phyloP scores from a whole-genome alignment of 1,140 invertebrate genomes.

The Spodoptera frugiperda region DNA sequence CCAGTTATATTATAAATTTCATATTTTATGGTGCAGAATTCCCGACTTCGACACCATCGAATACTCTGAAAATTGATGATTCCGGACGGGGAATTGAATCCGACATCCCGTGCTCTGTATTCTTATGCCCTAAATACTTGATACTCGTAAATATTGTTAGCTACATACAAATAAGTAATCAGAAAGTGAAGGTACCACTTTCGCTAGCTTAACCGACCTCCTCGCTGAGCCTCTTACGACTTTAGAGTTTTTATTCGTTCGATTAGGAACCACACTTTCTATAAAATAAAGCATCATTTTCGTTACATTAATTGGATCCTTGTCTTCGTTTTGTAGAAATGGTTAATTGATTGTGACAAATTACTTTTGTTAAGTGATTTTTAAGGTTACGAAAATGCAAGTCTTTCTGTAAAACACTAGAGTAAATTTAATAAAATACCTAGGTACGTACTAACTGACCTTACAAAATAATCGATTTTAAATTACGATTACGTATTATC shows the following conservation, averaged over 20 bases:
- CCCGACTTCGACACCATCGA: too few species aligned
- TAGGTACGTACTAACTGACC: too few species aligned
- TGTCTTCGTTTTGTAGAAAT: neutral
- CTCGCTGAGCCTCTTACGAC: conserved; percentile 32
- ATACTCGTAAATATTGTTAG: conserved; percentile 23
- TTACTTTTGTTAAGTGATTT: neutral
- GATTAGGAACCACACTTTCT: conserved; percentile 46
- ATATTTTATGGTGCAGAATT: too few species aligned
- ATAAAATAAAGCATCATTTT: conserved; percentile 15
- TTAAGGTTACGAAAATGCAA: neutral
- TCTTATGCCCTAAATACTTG: neutral
- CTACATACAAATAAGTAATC: conserved; percentile 45
- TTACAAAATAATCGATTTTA: too few species aligned
- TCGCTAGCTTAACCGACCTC: conserved; percentile 54
- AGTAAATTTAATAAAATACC: too few species aligned
- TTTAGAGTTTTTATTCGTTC: conserved; percentile 43
- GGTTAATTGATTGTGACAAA: neutral
- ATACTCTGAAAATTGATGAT: too few species aligned
- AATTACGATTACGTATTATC: too few species aligned
- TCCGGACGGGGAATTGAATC: too few species aligned
- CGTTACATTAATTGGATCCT: neutral
- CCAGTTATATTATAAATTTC: too few species aligned
- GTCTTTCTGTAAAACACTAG: too few species aligned
- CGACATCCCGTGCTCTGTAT: too few species aligned
- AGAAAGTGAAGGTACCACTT: conserved; percentile 66